phyloP scores from a whole-genome alignment of 1,140 invertebrate species.

The Hycleus phaleratus region DNA sequence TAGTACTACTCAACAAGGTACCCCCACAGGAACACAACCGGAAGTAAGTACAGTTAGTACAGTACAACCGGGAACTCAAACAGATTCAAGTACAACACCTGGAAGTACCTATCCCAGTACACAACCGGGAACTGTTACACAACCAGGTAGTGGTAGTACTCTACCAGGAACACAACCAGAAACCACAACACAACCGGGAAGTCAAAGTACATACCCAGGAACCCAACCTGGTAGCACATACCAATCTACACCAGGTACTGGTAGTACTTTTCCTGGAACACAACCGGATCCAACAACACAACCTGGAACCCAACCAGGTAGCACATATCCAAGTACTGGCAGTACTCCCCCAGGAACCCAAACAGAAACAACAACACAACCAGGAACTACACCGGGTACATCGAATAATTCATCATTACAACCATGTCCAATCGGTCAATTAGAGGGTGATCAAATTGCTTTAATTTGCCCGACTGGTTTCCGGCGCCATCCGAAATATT shows the following conservation, averaged over 20 bases:
- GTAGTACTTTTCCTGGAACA: constrained; percentile 10
- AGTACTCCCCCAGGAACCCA: constrained; percentile 7
- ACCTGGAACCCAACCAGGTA: neutral
- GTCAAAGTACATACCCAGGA: neutral
- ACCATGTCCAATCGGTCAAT: constrained; percentile 33
- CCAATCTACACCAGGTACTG: constrained; percentile 10
- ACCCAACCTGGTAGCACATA: constrained; percentile 29
- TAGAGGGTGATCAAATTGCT: constrained; percentile 57
- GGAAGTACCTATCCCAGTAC: constrained; percentile 3
- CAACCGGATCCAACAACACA: constrained; percentile 14
- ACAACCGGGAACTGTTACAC: constrained; percentile 6
- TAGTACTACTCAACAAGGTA: neutral
- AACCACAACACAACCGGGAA: neutral
- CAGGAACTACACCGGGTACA: constrained; percentile 24
- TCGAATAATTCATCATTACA: constrained; percentile 15
- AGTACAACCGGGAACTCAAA: neutral
- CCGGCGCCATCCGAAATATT: constrained; percentile 72
- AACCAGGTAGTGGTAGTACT: neutral
- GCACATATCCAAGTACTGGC: constrained; percentile 4
- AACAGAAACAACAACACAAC: constrained; percentile 30
- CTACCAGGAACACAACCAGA: constrained; percentile 18
- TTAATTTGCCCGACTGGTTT: constrained; percentile 75
- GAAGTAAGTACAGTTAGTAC: constrained; percentile 8
- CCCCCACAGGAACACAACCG: constrained; percentile 12
- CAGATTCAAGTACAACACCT: constrained; percentile 9